Evolutionary conservation across 2,113 vertebrate genomes (phyloP).

Genomic region (Gallinago paraguaiae): DNA sequence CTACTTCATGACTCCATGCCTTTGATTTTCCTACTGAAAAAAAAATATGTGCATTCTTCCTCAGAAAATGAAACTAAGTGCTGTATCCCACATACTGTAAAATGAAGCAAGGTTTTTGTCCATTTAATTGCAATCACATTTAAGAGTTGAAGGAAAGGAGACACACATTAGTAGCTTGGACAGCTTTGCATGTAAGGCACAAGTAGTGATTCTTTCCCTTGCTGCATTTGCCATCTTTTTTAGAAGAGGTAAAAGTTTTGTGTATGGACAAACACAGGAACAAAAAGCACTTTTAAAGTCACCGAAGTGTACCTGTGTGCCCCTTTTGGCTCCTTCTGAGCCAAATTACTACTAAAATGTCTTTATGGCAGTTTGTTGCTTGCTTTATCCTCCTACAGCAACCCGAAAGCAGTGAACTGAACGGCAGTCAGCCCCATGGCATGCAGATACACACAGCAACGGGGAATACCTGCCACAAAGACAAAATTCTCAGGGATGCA

Average conservation of each 20-base stretch:
- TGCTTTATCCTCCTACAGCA: background rate
- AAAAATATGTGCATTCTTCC: background rate
- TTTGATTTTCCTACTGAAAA: conserved; percentile 3
- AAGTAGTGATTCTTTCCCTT: background rate
- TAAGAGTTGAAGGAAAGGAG: conserved; percentile 25
- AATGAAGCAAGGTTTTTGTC: background rate
- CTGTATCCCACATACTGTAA: background rate
- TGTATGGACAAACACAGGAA: background rate
- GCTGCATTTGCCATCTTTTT: background rate
- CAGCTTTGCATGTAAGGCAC: background rate
- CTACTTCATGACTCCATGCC: background rate
- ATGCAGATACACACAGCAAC: background rate
- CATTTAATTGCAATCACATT: background rate
- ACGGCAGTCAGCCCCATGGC: background rate
- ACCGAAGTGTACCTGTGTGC: background rate
- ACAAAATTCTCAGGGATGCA: background rate
- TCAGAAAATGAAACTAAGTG: background rate
- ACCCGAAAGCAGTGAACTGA: background rate
- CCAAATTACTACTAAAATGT: background rate
- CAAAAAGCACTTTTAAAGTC: background rate
- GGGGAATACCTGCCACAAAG: background rate
- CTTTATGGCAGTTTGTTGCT: background rate
- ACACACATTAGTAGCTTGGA: background rate
- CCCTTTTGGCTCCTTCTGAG: background rate
- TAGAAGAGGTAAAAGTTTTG: background rate